Percentiles rank a stretch among this genome's conserved stretches.
Conservation (phyloP, 2,888 invertebrate genomes). For the Himalopsyche japonica region DNA sequence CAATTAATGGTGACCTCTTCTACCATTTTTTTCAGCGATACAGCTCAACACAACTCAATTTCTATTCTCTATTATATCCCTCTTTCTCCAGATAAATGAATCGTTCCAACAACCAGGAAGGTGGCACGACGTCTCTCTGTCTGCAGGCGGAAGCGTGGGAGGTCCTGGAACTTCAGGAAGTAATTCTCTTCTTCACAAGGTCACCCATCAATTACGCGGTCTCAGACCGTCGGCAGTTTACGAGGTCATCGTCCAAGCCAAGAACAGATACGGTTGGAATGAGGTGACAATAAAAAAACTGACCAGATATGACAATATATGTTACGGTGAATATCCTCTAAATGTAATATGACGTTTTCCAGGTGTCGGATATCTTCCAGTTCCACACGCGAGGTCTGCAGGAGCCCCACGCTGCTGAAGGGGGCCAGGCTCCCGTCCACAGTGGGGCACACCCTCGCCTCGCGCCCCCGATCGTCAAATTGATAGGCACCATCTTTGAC, state of each 20-base stretch:
- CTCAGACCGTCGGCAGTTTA: constrained; percentile 70
- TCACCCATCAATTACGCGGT: constrained; percentile 66
- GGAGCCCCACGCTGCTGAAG: constrained; percentile 54
- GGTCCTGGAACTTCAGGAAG: constrained; percentile 2
- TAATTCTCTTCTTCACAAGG: constrained; percentile 48
- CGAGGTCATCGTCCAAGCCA: constrained; percentile 74
- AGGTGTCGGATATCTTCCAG: constrained; percentile 74
- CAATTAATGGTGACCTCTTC: constrained; percentile 66
- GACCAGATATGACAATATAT: too few species aligned
- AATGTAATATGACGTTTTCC: constrained; percentile 42
- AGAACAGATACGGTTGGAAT: constrained; percentile 76
- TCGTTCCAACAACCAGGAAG: constrained; percentile 71
- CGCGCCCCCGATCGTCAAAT: background rate
- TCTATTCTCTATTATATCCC: too few species aligned
- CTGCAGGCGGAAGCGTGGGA: constrained; percentile 44
- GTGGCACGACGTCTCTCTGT: constrained; percentile 69
- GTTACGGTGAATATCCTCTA: too few species aligned
- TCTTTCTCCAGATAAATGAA: constrained; percentile 65
- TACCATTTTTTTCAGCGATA: too few species aligned
- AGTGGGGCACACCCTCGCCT: background rate
- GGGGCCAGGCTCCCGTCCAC: constrained; percentile 8
- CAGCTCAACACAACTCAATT: too few species aligned
- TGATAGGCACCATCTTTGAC: background rate
- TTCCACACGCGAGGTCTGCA: constrained; percentile 69
- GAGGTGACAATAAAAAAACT: too few species aligned